Evolutionary conservation across 2,888 invertebrate genomes (phyloP), one percentile per base, ranked within the genome.

Genomic region (Lottia scabra): DNA sequence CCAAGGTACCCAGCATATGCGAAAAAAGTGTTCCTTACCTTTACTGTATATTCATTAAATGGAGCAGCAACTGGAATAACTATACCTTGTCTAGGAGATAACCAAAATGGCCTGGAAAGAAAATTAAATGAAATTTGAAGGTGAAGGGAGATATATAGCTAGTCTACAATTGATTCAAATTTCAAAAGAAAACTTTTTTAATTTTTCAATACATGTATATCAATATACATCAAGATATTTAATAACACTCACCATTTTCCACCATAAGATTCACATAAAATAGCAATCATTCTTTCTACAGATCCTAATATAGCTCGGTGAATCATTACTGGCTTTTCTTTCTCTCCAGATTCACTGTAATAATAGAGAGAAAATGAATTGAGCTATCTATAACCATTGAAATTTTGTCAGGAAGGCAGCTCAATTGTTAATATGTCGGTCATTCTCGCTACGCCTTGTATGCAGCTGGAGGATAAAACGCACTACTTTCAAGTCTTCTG

Each of bases 221-320:
- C n/a, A n/a, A n/a, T n/a, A n/a, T n/a, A n/a, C n/a, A n/a, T n/a
- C n/a, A 23, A 38, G 38, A 38, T 10, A 38, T 8, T 8, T 8
- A 6, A 8, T 65, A 30, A 44, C 13, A 68, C 82, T 78, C 69
- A 87, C 99, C 99, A 99, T 91, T 99, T 99, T 79, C 99, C 99
- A 19, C 95, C 99, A 91, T 94, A 99, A 78, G 94, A 96, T 91
- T 99, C 99, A 38, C 96, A 96, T 64, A 99, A 92, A 85, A 99
- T 97, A 0, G 99, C 99, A 76, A 99, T 94, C 96, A 99, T 97
- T 30, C 99, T 93, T 91, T 99, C 99, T 10, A 99, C 95, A 0
- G 99, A 99, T 4, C 99, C 99, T 1, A 99, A 92, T 81, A 99
- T 94, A 1, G 99, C 99, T 80, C 99, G 93, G 91, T 99, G 99